phyloP scores from a whole-genome alignment of 2,113 vertebrate species.

The Dasypus novemcinctus region DNA sequence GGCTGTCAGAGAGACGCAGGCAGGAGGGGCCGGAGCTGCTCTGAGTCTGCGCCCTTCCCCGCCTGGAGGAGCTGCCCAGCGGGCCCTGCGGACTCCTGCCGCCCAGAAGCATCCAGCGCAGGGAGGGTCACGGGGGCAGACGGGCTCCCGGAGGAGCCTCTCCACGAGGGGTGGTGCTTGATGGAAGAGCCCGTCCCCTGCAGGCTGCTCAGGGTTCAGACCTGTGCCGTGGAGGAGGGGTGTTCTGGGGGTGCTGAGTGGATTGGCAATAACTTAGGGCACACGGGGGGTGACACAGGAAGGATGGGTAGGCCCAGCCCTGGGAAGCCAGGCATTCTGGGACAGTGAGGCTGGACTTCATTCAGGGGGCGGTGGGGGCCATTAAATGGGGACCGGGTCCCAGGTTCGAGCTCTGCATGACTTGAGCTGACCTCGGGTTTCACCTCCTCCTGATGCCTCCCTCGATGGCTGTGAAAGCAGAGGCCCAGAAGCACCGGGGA shows the following conservation, averaged over 20 bases:
- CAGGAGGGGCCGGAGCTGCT: too few species aligned
- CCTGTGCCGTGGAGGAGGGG: background rate
- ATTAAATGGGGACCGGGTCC: rapidly evolving
- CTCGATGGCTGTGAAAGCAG: too few species aligned
- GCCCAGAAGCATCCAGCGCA: background rate
- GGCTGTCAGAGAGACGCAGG: too few species aligned
- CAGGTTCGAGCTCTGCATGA: rapidly evolving
- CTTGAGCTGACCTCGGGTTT: too few species aligned
- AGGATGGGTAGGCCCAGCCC: too few species aligned
- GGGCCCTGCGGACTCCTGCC: background rate
- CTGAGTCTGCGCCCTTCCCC: too few species aligned
- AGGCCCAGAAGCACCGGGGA: too few species aligned
- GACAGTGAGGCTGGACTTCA: background rate
- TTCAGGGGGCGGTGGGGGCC: background rate
- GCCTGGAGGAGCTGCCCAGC: background rate
- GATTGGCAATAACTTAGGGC: background rate
- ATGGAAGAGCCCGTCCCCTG: background rate
- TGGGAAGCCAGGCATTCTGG: background rate
- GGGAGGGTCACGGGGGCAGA: background rate
- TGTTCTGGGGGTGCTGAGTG: background rate
- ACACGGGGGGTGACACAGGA: rapidly evolving
- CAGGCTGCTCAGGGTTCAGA: background rate
- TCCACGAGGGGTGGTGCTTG: background rate
- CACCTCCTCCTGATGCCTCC: too few species aligned
- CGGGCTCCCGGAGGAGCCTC: background rate